Evolutionary conservation across 2,113 vertebrate genomes (phyloP), one percentile per base, ranked within the genome.

Genomic region (Actenoides hombroni): DNA sequence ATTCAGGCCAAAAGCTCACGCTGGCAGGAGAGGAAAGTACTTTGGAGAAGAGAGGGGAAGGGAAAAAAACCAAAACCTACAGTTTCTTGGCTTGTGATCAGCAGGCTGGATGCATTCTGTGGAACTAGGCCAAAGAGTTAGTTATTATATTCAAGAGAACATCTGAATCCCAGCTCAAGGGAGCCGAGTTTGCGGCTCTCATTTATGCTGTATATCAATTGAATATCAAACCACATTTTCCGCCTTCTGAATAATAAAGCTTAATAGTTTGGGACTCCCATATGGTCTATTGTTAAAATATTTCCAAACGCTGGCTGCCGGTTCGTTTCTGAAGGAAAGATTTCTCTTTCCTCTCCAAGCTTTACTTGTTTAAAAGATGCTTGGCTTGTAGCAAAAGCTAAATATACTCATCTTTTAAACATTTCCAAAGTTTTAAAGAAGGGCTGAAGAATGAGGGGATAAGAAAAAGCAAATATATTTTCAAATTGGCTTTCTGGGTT

Each of bases 211-310:
- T 93, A 90, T 96, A 97, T 96, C 92, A 96, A 88, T 93, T 96
- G 95, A 96, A 95, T 97, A 97, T 97, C 92, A 97, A 96, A 94
- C 95, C 87, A 86, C 94, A 97, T 95, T 97, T 97, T 97, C 91
- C 85, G 93, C 95, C 96, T 97, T 95, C 96, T 96, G 94, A 96
- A 96, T 97, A 97, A 97, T 97, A 97, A 97, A 97, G 94, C 95
- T 91, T 96, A 97, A 96, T 96, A 97, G 92, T 96, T 96, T 95
- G 95, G 91, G 96, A 89, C 91, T 97, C 94, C 97, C 95, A 97
- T 97, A 97, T 96, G 97, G 94, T 97, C 95, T 94, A 95, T 97
- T 97, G 97, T 97, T 97, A 94, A 95, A 95, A 91, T 96, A 97
- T 97, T 97, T 95, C 93, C 96, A 97, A 97, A 97, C 93, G 90